A percentile compares a stretch with the other conserved stretches of the same genome.
Evolutionary conservation across 2,888 invertebrate genomes (phyloP).

Genomic region (Cordilura impudica): DNA sequence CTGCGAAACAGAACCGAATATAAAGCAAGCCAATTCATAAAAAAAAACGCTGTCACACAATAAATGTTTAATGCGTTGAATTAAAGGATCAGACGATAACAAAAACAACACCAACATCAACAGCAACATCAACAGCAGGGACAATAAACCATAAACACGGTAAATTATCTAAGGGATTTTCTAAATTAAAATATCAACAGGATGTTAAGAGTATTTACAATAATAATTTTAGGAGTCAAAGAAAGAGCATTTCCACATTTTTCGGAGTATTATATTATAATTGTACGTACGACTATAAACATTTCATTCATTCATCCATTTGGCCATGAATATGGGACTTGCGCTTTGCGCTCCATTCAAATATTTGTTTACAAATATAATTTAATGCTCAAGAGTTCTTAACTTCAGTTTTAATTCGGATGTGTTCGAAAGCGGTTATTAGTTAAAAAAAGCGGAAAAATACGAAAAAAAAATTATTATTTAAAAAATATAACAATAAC

Average conservation of each 20-base stretch:
- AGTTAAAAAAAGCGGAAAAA: slow-evolving; percentile 9
- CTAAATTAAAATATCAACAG: slow-evolving; percentile 55
- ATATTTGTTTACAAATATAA: slow-evolving; percentile 44
- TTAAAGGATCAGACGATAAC: slow-evolving; percentile 36
- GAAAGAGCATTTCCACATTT: not conserved
- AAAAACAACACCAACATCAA: not conserved
- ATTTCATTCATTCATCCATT: slow-evolving; percentile 55
- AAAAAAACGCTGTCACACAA: not conserved
- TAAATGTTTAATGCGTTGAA: slow-evolving; percentile 33
- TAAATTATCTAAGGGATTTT: not conserved
- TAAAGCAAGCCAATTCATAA: not conserved
- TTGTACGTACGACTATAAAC: not conserved
- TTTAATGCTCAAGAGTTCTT: slow-evolving; percentile 35
- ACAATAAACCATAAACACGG: not conserved
- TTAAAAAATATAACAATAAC: not conserved
- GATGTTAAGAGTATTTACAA: slow-evolving; percentile 54
- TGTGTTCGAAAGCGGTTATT: slow-evolving; percentile 39
- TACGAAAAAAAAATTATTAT: no score
- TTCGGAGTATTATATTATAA: slow-evolving; percentile 23
- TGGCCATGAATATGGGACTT: slow-evolving; percentile 29
- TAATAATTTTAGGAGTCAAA: not conserved
- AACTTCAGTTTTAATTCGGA: slow-evolving; percentile 48
- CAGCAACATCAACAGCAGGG: not conserved
- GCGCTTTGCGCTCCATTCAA: not conserved
- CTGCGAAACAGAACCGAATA: not conserved